A percentile compares a stretch with the other conserved stretches of the same genome.
Conservation (phyloP, 2,797 vertebrate genomes). For the Esox lucius region DNA sequence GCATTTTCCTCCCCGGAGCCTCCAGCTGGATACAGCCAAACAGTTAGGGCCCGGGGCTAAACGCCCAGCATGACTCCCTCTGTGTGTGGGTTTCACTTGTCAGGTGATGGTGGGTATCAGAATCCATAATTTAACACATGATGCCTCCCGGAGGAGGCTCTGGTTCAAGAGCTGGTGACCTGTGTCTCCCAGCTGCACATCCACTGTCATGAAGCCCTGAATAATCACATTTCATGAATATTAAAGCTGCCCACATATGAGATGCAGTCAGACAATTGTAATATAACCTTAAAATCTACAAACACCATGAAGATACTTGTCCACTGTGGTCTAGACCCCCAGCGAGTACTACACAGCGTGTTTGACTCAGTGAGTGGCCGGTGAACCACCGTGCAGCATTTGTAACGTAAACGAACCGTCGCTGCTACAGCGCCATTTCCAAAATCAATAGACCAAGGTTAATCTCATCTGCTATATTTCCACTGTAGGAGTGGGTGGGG, state of each 20-base stretch:
- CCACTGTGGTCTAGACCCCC: background rate
- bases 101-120: conserved; percentile 45
- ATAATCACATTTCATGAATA: conserved; percentile 36
- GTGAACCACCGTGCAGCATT: background rate
- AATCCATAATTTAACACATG: conserved; percentile 39
- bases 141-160: conserved; percentile 28
- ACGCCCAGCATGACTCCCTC: conserved; percentile 18
- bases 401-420: background rate
- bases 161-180: conserved; percentile 38
- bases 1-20: background rate
- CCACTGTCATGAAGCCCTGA: conserved; percentile 14
- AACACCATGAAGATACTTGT: background rate
- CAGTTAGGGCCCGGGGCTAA: conserved; percentile 13
- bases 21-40: background rate
- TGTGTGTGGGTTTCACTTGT: conserved; percentile 30
- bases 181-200: conserved; percentile 31
- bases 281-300: background rate
- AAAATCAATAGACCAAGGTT: conserved; percentile 13
- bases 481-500: background rate
- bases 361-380: background rate
- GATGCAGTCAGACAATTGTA: background rate
- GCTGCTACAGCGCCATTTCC: background rate
- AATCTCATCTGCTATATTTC: conserved; percentile 5
- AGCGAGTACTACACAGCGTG: no score
- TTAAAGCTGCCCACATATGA: conserved; percentile 6